Percentiles rank a stretch among this genome's conserved stretches.
Conservation (phyloP, 2,888 invertebrate genomes). For the Linnaemya vulpina region DNA sequence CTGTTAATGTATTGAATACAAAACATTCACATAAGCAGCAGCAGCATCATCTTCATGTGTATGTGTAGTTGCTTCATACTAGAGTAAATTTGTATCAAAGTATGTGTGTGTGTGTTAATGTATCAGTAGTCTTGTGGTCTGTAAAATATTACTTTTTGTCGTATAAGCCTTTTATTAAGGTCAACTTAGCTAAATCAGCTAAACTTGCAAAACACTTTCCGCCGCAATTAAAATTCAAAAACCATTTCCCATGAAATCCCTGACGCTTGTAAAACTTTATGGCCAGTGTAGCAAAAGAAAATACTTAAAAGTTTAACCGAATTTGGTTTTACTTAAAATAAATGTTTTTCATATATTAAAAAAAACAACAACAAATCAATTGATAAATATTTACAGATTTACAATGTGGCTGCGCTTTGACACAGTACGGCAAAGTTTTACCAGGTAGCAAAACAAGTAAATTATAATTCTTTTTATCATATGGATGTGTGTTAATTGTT, state of each 20-base stretch:
- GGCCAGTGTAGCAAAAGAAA: not conserved
- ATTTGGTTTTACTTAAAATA: not conserved
- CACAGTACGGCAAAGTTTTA: slow-evolving; percentile 80
- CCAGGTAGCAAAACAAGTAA: slow-evolving; percentile 77
- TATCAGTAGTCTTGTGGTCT: not conserved
- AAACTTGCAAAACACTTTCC: slow-evolving; percentile 23
- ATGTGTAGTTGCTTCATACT: not conserved
- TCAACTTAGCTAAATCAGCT: slow-evolving; percentile 14
- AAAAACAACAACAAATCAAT: slow-evolving; percentile 10
- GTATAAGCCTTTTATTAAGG: slow-evolving; percentile 8
- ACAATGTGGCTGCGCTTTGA: slow-evolving; percentile 82
- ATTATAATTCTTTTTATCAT: slow-evolving; percentile 38
- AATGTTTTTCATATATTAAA: not conserved
- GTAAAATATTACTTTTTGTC: not conserved
- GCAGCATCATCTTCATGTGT: too few species aligned
- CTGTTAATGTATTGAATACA: slow-evolving; percentile 17
- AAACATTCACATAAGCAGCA: too few species aligned
- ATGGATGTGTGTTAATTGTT: too few species aligned
- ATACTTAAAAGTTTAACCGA: not conserved
- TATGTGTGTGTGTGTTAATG: not conserved
- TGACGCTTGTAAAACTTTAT: slow-evolving; percentile 16
- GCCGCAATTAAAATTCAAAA: slow-evolving; percentile 31
- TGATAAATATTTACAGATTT: slow-evolving; percentile 78
- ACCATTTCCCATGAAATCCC: slow-evolving; percentile 16
- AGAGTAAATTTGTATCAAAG: not conserved